A percentile compares a stretch with the other conserved stretches of the same genome.
Conservation (phyloP, 1,140 invertebrate species). For the Aphelinus atriplicis region DNA sequence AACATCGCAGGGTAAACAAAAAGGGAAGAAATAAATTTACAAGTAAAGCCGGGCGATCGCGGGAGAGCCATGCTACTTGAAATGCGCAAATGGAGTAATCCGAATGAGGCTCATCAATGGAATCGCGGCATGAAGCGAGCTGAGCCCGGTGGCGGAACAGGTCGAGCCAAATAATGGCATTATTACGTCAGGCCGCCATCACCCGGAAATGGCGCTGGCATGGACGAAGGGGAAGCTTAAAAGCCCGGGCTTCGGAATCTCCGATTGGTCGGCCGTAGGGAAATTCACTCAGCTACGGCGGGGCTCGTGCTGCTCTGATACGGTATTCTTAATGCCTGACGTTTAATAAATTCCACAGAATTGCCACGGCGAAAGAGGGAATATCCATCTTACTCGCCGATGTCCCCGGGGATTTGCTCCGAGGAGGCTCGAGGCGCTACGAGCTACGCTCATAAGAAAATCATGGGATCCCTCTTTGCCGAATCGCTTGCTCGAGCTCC, state of each 20-base stretch:
- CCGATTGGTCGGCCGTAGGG: slow-evolving; percentile 42
- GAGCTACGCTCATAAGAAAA: slow-evolving; percentile 29
- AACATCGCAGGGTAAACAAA: no score
- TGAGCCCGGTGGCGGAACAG: slow-evolving; percentile 12
- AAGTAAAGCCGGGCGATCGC: no score
- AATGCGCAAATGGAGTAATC: not conserved
- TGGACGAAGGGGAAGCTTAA: not conserved
- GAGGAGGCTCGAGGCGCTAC: slow-evolving; percentile 1
- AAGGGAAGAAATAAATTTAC: no score
- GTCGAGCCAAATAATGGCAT: slow-evolving; percentile 29
- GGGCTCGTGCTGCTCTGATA: slow-evolving; percentile 34
- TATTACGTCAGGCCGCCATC: slow-evolving; percentile 29
- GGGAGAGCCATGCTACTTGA: no score
- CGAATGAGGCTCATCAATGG: not conserved
- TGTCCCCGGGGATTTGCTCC: slow-evolving; percentile 36
- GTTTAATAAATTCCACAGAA: slow-evolving; percentile 48
- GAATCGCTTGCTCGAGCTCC: slow-evolving; percentile 2
- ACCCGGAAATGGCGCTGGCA: slow-evolving; percentile 7
- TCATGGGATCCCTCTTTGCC: slow-evolving; percentile 29
- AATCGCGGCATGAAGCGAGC: not conserved
- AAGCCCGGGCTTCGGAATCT: slow-evolving; percentile 15
- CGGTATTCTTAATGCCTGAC: slow-evolving; percentile 47
- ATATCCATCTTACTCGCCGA: slow-evolving; percentile 31
- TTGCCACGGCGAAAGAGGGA: slow-evolving; percentile 24
- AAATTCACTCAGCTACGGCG: slow-evolving; percentile 41